Percentiles rank a stretch among this genome's conserved stretches.
Evolutionary conservation across 1,140 invertebrate species (phyloP).

Genomic region (Aphaenogaster ashmeadi): DNA sequence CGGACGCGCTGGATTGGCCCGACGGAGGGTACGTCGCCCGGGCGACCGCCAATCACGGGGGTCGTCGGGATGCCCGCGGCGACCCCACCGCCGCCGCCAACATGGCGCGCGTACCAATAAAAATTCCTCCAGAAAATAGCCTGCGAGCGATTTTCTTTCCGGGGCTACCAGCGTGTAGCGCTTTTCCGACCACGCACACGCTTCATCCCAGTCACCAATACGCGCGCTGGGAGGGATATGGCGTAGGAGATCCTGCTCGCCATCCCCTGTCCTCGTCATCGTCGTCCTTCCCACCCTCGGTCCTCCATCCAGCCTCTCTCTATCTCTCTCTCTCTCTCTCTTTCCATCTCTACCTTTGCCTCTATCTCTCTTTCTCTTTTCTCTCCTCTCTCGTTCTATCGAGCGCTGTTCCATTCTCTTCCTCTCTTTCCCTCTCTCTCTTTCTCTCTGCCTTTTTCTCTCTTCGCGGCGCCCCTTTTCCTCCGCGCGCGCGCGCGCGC

Average conservation of each 20-base stretch:
- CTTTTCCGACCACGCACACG: constrained; percentile 70
- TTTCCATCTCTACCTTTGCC: neutral
- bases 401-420: neutral
- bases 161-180: constrained; percentile 65
- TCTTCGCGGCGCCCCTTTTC: constrained; percentile 13
- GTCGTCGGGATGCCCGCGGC: constrained; percentile 15
- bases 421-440: neutral
- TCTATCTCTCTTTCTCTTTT: constrained; percentile 21
- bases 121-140: constrained; percentile 86
- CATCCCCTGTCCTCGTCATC: constrained; percentile 34
- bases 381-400: constrained; percentile 20
- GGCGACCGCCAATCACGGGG: constrained; percentile 81
- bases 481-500: neutral
- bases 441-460: constrained; percentile 45
- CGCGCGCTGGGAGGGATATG: constrained; percentile 46
- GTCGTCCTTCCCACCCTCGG: constrained; percentile 52
- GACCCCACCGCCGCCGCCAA: constrained; percentile 72
- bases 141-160: constrained; percentile 85
- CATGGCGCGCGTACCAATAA: constrained; percentile 85
- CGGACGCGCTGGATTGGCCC: constrained; percentile 76
- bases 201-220: constrained; percentile 63
- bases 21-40: constrained; percentile 79
- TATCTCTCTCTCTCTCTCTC: constrained; percentile 38
- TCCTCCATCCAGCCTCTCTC: neutral
- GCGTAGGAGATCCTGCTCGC: constrained; percentile 35